Evolutionary conservation across 2,888 invertebrate species (phyloP).

Genomic region (Rapana venosa): DNA sequence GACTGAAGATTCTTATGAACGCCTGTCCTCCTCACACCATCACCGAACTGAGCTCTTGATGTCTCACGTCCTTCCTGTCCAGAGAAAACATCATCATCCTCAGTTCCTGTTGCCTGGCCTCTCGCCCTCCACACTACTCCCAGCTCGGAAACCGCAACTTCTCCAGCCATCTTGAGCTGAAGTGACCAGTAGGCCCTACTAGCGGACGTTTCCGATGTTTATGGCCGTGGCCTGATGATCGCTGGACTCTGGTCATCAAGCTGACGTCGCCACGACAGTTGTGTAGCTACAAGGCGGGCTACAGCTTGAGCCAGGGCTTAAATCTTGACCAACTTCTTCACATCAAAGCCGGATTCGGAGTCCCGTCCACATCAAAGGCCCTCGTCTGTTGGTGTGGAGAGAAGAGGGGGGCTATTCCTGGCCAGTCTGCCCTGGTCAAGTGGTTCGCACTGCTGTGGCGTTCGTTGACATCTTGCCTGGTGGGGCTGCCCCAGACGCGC

Average conservation of each 20-base stretch:
- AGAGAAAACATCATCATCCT: not conserved
- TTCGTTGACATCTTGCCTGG: not conserved
- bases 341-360: constrained; percentile 17
- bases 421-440: not conserved
- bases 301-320: not conserved
- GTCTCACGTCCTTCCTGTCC: not conserved
- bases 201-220: not conserved
- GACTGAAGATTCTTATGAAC: no score
- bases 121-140: not conserved
- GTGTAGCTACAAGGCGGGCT: not conserved
- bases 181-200: not conserved
- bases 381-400: not conserved
- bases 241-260: not conserved
- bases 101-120: constrained; percentile 9
- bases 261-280: no score
- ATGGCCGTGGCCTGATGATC: not conserved
- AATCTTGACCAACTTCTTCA: constrained; percentile 29
- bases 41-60: not conserved
- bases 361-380: constrained; percentile 8
- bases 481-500: no score
- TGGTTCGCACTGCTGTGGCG: not conserved
- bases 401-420: not conserved
- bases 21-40: no score
- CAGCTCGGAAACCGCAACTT: constrained; percentile 6
- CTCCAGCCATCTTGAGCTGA: not conserved